Evolutionary conservation across 2,113 vertebrate genomes (phyloP), one percentile per base, ranked within the genome.

Genomic region (Sigmodon hispidus): DNA sequence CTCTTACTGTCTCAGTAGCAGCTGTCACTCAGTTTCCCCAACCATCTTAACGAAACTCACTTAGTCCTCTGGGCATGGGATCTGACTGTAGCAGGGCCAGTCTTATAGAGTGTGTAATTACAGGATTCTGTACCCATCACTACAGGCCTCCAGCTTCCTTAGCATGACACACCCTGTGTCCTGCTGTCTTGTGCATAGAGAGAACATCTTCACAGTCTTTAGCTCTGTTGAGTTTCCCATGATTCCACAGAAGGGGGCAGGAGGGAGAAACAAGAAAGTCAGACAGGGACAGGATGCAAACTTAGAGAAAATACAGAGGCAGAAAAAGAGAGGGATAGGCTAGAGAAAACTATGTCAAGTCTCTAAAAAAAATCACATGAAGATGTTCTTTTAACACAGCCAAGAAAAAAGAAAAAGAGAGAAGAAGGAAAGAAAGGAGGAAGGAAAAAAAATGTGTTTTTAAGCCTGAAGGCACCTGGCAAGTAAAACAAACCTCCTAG

Each of bases 351-450:
- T 79, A n/a, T 85, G 93, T 85, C 52, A n/a, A 43, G 24, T 94
- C 97, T 93, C 97, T 36, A 75, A 97, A 97, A 97, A 98, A 98
- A 97, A 98, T 98, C 95, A 97, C 87, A 96, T n/a, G 52, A 95
- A 97, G 94, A 83, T 95, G 90, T 96, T 98, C 94, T 97, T 97
- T 97, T 93, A 97, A 92, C 94, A 97, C 96, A 94, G 94, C 80
- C 83, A 96, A 97, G 97, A n/a, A 50, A 21, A 2, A 26, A 59
- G 3, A 13, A 2, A 55, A n/a, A n/a, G 24, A 57, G 19, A n/a
- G 57, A 15, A 13, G 15, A 12, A 21, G 12, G 21, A 17, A 2
- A 59, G 19, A 21, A 61, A 22, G 0, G 22, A 67, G 6, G 3
- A 69, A 26, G 19, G 15, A 83, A 95, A 96, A 96, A 97, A 61